Evolutionary conservation across 2,888 invertebrate species (phyloP), one percentile per base, ranked within the genome.

Genomic region (Miltochrista miniata): DNA sequence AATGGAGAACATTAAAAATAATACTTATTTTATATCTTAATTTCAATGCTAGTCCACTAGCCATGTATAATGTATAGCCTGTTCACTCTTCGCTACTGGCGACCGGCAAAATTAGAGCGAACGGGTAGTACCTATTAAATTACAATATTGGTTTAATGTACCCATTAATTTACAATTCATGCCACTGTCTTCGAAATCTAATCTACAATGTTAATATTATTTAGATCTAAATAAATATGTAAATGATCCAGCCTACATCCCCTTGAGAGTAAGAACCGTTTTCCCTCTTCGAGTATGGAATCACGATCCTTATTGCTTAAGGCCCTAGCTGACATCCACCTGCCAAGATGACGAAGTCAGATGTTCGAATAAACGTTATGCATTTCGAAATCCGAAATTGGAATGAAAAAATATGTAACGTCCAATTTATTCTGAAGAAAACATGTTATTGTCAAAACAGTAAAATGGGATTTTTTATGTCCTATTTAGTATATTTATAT

Each of bases 211-310:
- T 57, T 74, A 77, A 74, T 76, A 56, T 61, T 59, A 64, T 61
- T 65, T 1, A 61, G 59, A 59, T 67, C 55, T 65, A 70, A 66
- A 76, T 76, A 76, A 77, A 77, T 74, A 78, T 77, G 76, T 70
- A 76, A 77, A 77, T 76, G 60, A 57, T 61, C 63, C 56, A 61
- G 54, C 59, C 68, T 65, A 70, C 65, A 64, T 72, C 71, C 76
- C 66, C 65, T 58, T 48, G 76, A 71, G 70, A 70, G 59, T 44
- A 39, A 48, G 56, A 63, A 59, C 68, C 57, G 62, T 31, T 75
- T 68, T 70, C 69, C 61, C 68, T 74, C 48, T 48, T 75, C 72
- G 72, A 72, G 76, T 74, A 74, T 76, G 63, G 56, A 51, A 67
- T 71, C 77, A 76, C 76, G 76, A 71, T 68, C 68, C 64, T 56